Evolutionary conservation across 2,888 invertebrate species (phyloP).

Genomic region (Netelia fuscicornis): DNA sequence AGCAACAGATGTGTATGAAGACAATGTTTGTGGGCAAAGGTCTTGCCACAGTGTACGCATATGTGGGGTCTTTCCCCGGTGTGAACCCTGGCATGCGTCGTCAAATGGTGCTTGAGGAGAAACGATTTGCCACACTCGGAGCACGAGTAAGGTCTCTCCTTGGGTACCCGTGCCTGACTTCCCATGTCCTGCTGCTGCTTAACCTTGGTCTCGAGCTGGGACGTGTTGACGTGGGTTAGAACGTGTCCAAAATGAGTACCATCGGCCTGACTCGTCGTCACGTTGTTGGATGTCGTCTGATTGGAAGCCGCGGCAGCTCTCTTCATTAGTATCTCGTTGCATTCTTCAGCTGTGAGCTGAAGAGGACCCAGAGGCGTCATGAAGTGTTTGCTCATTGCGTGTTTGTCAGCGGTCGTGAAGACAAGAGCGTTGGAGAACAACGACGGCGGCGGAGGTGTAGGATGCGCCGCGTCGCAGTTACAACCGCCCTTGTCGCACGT

Average conservation of each 20-base stretch:
- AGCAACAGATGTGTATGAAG: slow-evolving; percentile 93
- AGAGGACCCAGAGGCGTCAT: slow-evolving; percentile 91
- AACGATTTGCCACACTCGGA: slow-evolving; percentile 94
- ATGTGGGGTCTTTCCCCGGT: slow-evolving; percentile 93
- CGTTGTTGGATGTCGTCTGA: slow-evolving; percentile 80
- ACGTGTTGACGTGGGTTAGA: slow-evolving; percentile 84
- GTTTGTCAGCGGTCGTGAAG: slow-evolving; percentile 83
- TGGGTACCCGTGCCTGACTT: slow-evolving; percentile 86
- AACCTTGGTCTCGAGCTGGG: slow-evolving; percentile 85
- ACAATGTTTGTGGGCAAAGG: slow-evolving; percentile 93
- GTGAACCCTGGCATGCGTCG: slow-evolving; percentile 93
- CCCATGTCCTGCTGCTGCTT: slow-evolving; percentile 88
- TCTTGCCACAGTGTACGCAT: slow-evolving; percentile 92
- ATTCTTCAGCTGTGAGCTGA: slow-evolving; percentile 91
- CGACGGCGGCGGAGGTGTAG: slow-evolving; percentile 79
- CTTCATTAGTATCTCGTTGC: slow-evolving; percentile 92
- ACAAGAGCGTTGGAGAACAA: slow-evolving; percentile 83
- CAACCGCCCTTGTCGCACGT: slow-evolving; percentile 83
- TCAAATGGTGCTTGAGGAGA: slow-evolving; percentile 93
- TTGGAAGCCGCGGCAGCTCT: slow-evolving; percentile 89
- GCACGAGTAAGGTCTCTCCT: slow-evolving; percentile 93
- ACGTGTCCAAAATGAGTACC: slow-evolving; percentile 82
- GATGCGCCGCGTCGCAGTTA: slow-evolving; percentile 83
- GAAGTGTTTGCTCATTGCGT: slow-evolving; percentile 87
- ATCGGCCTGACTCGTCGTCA: slow-evolving; percentile 79